phyloP scores from a whole-genome alignment of 2,888 invertebrate species.

The Metallyticus violacea region DNA sequence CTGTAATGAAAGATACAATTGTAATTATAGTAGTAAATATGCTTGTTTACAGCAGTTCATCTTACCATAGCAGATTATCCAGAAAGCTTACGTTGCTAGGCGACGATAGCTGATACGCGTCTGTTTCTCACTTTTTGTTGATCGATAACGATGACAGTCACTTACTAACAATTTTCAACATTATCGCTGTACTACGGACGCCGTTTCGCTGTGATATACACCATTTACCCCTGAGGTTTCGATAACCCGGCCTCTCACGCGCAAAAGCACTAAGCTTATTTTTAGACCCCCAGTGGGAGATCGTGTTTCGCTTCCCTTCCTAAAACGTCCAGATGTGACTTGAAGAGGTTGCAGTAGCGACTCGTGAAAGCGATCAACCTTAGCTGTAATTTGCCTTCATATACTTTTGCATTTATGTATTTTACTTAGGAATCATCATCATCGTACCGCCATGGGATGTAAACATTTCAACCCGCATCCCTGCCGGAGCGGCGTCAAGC shows the following conservation, averaged over 20 bases:
- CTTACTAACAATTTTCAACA: background rate
- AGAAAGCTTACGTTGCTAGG: background rate
- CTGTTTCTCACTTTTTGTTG: background rate
- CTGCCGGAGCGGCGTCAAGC: background rate
- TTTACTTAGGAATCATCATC: too few species aligned
- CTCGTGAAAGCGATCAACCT: background rate
- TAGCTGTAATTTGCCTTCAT: background rate
- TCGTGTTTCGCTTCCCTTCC: conserved; percentile 31
- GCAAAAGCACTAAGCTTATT: conserved; percentile 9
- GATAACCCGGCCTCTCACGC: conserved; percentile 3
- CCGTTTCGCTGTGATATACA: too few species aligned
- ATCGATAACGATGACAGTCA: background rate
- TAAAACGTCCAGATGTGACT: conserved; percentile 21
- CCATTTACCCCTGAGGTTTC: conserved; percentile 7
- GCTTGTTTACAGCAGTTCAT: background rate
- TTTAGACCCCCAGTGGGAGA: conserved; percentile 24
- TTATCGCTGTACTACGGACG: background rate
- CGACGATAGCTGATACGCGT: background rate
- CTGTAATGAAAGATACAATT: too few species aligned
- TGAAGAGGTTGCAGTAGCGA: background rate
- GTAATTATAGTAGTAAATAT: too few species aligned
- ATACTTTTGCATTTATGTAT: too few species aligned
- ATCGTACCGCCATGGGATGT: background rate
- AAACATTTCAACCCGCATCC: background rate
- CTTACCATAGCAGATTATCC: background rate